A percentile compares a stretch with the other conserved stretches of the same genome.
Evolutionary conservation across 1,140 invertebrate genomes (phyloP).

Genomic region (Drosophila mauritiana): DNA sequence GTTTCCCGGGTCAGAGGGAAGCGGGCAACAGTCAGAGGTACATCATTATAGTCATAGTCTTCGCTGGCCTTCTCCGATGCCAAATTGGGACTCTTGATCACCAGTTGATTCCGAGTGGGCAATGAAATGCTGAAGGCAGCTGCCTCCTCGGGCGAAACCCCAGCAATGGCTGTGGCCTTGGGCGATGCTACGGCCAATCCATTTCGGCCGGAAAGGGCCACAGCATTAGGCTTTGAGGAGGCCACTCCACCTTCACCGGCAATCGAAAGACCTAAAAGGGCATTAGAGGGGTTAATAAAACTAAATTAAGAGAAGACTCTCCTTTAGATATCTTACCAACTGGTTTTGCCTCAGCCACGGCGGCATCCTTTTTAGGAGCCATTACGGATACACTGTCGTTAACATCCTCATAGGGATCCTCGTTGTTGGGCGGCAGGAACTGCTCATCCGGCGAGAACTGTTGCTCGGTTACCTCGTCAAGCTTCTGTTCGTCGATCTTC

Average conservation of each 20-base stretch:
- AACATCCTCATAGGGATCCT: conserved; percentile 81
- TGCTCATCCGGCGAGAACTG: conserved; percentile 67
- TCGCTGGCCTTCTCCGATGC: conserved; percentile 58
- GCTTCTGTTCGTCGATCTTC: conserved; percentile 71
- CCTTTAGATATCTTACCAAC: conserved; percentile 84
- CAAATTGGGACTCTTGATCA: conserved; percentile 72
- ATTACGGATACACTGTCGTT: conserved; percentile 85
- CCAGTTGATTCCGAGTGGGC: conserved; percentile 74
- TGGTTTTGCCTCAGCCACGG: conserved; percentile 90
- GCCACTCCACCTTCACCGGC: conserved; percentile 89
- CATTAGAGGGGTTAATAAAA: not conserved
- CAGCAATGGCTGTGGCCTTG: conserved; percentile 89
- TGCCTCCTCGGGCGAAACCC: conserved; percentile 86
- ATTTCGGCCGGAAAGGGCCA: conserved; percentile 88
- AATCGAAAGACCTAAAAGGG: conserved; percentile 85
- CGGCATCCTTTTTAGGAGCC: conserved; percentile 86
- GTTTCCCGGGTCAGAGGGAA: conserved; percentile 55
- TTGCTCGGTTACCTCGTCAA: conserved; percentile 76
- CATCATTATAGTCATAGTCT: conserved; percentile 74
- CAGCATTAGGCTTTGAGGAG: conserved; percentile 88
- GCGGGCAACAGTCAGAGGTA: conserved; percentile 31
- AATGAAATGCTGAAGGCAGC: conserved; percentile 82
- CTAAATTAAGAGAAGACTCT: not conserved
- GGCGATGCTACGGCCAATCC: conserved; percentile 89
- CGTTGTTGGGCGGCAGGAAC: conserved; percentile 66